A percentile compares a stretch with the other conserved stretches of the same genome.
phyloP scores from a whole-genome alignment of 2,113 vertebrate species.

The Gavialis gangeticus region DNA sequence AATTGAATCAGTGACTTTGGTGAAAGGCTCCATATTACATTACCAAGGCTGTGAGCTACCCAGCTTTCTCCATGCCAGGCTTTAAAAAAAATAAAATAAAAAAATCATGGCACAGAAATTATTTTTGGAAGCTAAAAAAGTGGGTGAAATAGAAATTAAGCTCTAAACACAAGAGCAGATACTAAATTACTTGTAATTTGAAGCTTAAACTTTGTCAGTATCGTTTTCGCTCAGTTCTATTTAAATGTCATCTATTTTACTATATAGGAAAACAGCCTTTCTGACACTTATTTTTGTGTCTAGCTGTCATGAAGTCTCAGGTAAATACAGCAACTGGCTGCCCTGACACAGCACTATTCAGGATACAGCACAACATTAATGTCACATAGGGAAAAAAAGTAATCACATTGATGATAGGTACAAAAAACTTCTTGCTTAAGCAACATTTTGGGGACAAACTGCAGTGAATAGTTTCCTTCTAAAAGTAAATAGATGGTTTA shows the following conservation, averaged over 20 bases:
- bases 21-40: neutral
- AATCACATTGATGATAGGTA: neutral
- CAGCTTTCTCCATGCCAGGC: neutral
- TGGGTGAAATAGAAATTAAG: neutral
- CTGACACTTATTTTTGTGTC: neutral
- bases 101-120: neutral
- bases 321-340: neutral
- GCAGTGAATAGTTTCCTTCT: neutral
- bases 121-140: neutral
- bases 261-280: neutral
- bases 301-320: neutral
- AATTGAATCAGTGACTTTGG: neutral
- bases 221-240: neutral
- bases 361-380: too few species aligned
- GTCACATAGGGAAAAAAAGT: neutral
- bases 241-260: neutral
- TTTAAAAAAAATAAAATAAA: neutral
- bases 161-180: neutral
- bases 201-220: neutral
- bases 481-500: neutral
- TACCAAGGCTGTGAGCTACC: accelerated
- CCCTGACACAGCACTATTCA: neutral
- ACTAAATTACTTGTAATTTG: neutral
- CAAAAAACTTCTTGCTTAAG: neutral
- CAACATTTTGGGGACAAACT: neutral